Evolutionary conservation across 2,113 vertebrate genomes (phyloP), one percentile per base, ranked within the genome.

Genomic region (Oryzias melastigma): DNA sequence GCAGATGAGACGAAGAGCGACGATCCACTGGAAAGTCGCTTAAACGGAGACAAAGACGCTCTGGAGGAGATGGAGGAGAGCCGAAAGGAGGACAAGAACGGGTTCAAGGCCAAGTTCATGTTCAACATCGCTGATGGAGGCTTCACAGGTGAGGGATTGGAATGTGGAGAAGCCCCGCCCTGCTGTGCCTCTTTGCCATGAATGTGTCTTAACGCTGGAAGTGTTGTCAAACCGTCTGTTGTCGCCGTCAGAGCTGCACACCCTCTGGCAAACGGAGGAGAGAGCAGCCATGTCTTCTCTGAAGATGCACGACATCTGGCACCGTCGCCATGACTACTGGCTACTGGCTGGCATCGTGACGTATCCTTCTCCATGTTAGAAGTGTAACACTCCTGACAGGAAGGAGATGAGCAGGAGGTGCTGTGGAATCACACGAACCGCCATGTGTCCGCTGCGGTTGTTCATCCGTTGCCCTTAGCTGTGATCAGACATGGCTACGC

Each of bases 231-330:
- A 66, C 18, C 16, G 45, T 68, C 51, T 62, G 40, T 56, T 22
- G 59, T 18, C 7, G 14, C 49, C 18, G 14, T 52, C 90, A 99
- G 97, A 98, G 87, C 75, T 98, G 66, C 97, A 99, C 90, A 98
- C 97, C 0, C 90, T 98, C 59, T 99, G 97, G 97, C 97, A 99
- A 89, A 99, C 97, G 0, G 96, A 99, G 68, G 97, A 99, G 55
- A 91, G 95, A 25, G 95, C 96, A 0, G 96, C 97, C 0, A 80
- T 96, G 89, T 93, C 96, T 62, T 97, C 97, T 0, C 94, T 95
- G 72, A 98, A 98, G 84, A 95, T 97, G 86, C 96, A 96, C 0
- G 96, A 98, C 87, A 98, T 98, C 87, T 99, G 97, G 97, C 97
- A 98, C 84, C 94, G 97, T 55, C 91, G 96, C 35, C 97, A 99